Evolutionary conservation across 2,113 vertebrate genomes (phyloP).

Genomic region (Cygnus atratus): DNA sequence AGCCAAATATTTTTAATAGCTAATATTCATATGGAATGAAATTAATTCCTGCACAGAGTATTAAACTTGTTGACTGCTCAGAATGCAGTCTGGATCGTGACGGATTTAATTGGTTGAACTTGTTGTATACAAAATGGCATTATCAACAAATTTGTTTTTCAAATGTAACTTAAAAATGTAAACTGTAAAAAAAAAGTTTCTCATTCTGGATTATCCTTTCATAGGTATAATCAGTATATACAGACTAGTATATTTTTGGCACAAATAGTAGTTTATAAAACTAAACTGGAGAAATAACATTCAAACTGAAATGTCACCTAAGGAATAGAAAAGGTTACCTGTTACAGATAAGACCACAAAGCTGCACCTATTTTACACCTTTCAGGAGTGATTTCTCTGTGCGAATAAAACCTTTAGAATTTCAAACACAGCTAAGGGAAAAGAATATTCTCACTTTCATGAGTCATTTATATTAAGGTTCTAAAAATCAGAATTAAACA

Average conservation of each 20-base stretch:
- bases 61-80: background rate
- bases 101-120: background rate
- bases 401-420: conserved; percentile 8
- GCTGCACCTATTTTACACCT: background rate
- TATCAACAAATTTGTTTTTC: background rate
- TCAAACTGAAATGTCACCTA: conserved; percentile 4
- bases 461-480: background rate
- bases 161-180: background rate
- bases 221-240: background rate
- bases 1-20: background rate
- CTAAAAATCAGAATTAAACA: conserved; percentile 25
- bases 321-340: conserved; percentile 3
- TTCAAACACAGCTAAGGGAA: background rate
- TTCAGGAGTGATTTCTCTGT: background rate
- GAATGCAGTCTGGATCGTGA: background rate
- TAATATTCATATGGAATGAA: background rate
- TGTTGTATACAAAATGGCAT: background rate
- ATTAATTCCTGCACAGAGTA: background rate
- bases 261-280: conserved; percentile 50
- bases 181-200: background rate
- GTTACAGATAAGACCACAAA: conserved; percentile 2
- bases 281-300: conserved; percentile 31
- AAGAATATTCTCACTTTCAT: background rate
- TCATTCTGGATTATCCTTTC: background rate
- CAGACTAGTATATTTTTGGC: background rate